phyloP scores from a whole-genome alignment of 1,140 invertebrate species.

The Aphelenchoides avenae region DNA sequence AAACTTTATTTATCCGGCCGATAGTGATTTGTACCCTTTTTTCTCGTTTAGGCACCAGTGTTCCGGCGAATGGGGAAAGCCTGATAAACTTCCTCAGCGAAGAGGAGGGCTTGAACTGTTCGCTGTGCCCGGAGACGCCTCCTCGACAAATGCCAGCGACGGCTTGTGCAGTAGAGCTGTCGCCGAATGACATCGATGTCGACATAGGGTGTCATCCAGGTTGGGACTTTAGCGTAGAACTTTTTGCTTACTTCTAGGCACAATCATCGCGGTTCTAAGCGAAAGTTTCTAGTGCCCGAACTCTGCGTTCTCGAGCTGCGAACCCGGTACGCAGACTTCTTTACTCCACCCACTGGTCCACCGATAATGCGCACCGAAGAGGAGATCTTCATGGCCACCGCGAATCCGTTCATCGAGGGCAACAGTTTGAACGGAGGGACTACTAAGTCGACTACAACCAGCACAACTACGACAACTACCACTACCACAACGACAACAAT shows the following conservation, averaged over 20 bases:
- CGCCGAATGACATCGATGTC: constrained; percentile 29
- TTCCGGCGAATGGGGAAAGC: constrained; percentile 40
- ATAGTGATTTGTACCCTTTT: constrained; percentile 1
- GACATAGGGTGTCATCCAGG: constrained; percentile 48
- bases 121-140: constrained; percentile 35
- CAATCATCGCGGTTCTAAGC: constrained; percentile 5
- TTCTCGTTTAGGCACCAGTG: constrained; percentile 36
- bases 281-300: constrained; percentile 32
- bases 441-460: constrained; percentile 17
- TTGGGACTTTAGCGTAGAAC: constrained; percentile 8
- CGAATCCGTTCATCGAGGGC: constrained; percentile 21
- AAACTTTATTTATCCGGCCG: constrained; percentile 12
- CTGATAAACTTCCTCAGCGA: constrained; percentile 39
- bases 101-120: constrained; percentile 40
- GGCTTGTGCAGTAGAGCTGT: constrained; percentile 41
- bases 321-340: constrained; percentile 39
- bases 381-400: constrained; percentile 39
- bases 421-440: constrained; percentile 12
- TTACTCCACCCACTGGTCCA: background rate
- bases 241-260: constrained; percentile 4
- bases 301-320: constrained; percentile 36
- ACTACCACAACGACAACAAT: constrained; percentile 6
- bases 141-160: constrained; percentile 31
- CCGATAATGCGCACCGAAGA: constrained; percentile 18
- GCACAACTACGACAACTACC: constrained; percentile 15